Conservation (phyloP, 64 coral and sea anemone genomes). For the Dendronephthya gigantea region DNA sequence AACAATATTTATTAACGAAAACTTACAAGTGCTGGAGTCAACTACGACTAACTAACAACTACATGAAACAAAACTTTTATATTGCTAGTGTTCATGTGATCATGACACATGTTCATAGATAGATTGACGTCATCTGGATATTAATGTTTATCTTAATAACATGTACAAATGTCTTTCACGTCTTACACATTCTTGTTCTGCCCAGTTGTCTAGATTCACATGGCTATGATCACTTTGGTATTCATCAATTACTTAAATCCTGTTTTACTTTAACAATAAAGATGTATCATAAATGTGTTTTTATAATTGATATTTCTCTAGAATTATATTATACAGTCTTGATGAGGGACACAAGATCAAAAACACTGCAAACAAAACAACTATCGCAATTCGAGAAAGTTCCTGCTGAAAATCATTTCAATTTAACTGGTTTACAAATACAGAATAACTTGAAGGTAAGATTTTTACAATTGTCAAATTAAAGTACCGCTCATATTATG, state of each 20-base stretch:
- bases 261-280: background rate
- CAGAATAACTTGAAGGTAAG: constrained; percentile 93
- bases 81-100: too few relatives aligned
- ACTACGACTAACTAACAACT: too few relatives aligned
- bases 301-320: constrained; percentile 12
- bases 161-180: background rate
- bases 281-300: background rate
- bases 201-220: constrained; percentile 16
- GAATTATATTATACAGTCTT: constrained; percentile 92
- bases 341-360: constrained; percentile 99
- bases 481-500: too few relatives aligned
- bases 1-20: too few relatives aligned
- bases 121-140: too few relatives aligned
- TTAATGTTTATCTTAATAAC: too few relatives aligned
- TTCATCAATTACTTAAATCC: too few relatives aligned
- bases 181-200: background rate
- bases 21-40: too few relatives aligned
- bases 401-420: constrained; percentile 77
- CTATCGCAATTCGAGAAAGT: constrained; percentile 50
- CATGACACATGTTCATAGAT: too few relatives aligned
- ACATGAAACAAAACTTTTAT: too few relatives aligned
- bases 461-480: background rate
- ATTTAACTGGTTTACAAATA: constrained; percentile 75
- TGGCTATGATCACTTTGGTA: background rate
- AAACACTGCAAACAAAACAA: constrained; percentile 75